Conservation (phyloP, 1,140 invertebrate species). For the Diplogasteroides magnus region DNA sequence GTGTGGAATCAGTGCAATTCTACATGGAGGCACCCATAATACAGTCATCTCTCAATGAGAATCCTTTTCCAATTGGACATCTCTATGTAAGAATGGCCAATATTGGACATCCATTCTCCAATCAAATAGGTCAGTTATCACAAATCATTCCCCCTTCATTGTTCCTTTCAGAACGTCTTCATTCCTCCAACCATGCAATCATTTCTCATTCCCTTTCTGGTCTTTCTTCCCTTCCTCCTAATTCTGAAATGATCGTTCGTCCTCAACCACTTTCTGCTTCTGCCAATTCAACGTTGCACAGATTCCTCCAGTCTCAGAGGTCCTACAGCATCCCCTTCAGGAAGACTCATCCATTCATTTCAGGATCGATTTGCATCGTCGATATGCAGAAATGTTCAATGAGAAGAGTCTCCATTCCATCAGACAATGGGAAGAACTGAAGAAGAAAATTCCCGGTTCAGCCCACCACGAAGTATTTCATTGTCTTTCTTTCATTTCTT, state of each 20-base stretch:
- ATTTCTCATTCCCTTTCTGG: no score
- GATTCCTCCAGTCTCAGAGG: no score
- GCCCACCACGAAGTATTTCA: neutral
- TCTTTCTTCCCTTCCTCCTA: no score
- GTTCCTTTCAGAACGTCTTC: no score
- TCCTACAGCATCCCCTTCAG: no score
- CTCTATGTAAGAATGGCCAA: neutral
- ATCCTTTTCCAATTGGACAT: neutral
- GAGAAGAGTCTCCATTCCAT: neutral
- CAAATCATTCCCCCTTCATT: no score
- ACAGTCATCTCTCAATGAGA: neutral
- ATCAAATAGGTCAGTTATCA: neutral
- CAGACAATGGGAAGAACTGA: neutral
- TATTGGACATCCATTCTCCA: neutral
- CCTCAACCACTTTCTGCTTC: no score
- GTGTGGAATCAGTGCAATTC: neutral
- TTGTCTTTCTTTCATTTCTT: neutral
- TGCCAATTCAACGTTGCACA: no score
- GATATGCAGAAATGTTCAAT: neutral
- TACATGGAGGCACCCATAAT: neutral
- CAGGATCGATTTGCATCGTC: neutral
- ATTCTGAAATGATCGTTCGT: no score
- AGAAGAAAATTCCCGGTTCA: neutral
- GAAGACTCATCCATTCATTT: no score
- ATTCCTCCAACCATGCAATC: no score